A percentile compares a stretch with the other conserved stretches of the same genome.
These are phyloP conservation scores for Prunella himalayana DNA, from an alignment of 2,113 vertebrate species.

Conservation along the genomic window DNA sequence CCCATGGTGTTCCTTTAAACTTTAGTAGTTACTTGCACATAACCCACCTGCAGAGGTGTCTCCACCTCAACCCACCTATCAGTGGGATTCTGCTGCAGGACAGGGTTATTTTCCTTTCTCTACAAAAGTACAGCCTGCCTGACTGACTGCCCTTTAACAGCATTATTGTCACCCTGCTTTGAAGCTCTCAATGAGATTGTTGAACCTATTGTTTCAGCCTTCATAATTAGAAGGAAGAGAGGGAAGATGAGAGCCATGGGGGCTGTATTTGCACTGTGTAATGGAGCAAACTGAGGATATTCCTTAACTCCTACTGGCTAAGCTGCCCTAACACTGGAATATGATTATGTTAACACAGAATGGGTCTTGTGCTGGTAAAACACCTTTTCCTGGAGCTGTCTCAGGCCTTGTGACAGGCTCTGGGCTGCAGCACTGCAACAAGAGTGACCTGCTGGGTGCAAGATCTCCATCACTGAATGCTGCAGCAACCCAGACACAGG, in stretches of 20 bases:
- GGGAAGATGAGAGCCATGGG: not conserved
- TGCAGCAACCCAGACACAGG: not conserved
- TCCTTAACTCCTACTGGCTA: not conserved
- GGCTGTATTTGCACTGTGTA: not conserved
- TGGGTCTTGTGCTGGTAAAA: not conserved
- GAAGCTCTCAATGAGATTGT: rapidly evolving
- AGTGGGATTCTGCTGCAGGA: not conserved
- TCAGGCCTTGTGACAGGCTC: not conserved
- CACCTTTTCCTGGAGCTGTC: not conserved
- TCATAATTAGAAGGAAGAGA: not conserved
- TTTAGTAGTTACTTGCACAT: not conserved
- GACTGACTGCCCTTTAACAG: not conserved
- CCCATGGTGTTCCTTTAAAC: not conserved
- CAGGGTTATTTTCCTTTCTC: not conserved
- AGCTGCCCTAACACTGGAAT: not conserved
- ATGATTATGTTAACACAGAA: not conserved
- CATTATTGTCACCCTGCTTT: not conserved
- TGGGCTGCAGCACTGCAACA: not conserved
- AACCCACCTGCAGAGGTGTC: not conserved
- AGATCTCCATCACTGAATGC: not conserved
- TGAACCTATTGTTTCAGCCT: not conserved
- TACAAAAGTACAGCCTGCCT: not conserved
- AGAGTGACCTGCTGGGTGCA: not conserved
- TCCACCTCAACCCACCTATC: not conserved
- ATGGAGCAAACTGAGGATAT: not conserved